Base-by-base conservation (phyloP, 1,140 invertebrate species). In the Drosophila tristis region DNA sequence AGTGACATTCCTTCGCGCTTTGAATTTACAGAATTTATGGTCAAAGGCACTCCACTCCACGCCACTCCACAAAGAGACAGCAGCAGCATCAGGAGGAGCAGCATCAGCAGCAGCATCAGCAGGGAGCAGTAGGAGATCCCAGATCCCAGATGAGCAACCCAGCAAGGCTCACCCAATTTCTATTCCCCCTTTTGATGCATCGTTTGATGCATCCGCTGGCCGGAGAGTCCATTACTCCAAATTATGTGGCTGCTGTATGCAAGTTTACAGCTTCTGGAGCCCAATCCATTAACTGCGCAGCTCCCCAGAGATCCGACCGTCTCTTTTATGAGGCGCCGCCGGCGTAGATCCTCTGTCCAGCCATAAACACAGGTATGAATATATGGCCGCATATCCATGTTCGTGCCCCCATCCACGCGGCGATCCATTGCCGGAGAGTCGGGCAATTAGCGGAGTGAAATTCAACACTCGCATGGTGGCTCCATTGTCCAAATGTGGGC, bases 11-110 rank as follows among this genome's bases (percentile, higher is more conserved):
- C 82, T 89, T 89, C 82, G 82, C 82, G 84, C 84, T 87, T 84
- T 87, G 82, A 89, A 89, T 87, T 87, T 87, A 65, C 82, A 86
- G 81, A 89, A 87, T 87, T 89, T 87, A 87, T 87, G 82, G 82
- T 89, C 84, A 87, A 76, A 76, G 82, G 73, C 76, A 78, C 76
- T 72, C 44, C 35, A 39, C 31, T 2, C 29, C 29, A 35, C 31
- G 9, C 2, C 31, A 35, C 31, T 13, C 4, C 35, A 39, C 35
- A 39, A 39, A 39, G 35, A 13, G 35, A 39, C 35, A 39, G 35
- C 35, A 13, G 35, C 8, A n/a, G n/a, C n/a, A n/a, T n/a, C n/a
- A n/a, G n/a, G n/a, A n/a, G n/a, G n/a, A 20, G 1, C 20, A 20
- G 20, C 20, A 20, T 20, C 5, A 29, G 26, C 5, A 20, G 1